Base-by-base conservation (phyloP, 2,113 vertebrate species). In the Alexandromys fortis region DNA sequence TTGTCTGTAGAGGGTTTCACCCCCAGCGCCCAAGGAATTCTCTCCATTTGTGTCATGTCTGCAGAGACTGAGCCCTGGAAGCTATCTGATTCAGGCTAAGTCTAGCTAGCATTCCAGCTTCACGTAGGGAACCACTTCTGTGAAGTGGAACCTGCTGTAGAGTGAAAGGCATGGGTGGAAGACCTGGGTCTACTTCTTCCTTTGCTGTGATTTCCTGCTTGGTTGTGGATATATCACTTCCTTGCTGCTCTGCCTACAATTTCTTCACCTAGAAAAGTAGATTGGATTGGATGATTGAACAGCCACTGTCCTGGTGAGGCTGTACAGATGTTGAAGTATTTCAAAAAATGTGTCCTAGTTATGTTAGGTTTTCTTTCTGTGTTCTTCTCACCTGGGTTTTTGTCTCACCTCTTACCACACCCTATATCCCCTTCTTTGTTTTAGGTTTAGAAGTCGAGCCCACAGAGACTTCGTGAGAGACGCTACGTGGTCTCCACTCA, bases 401-500 rank as follows among this genome's bases (percentile, higher is more conserved):
- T 5, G 28, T 73, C 55, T 85, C 45, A 2, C 72, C 52, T 85
- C n/a, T 70, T 63, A 67, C 61, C 10, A 12, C 1, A 11, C 28
- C 21, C 49, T 12, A 14, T 26, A 14, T 93, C 90, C 78, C 45
- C 14, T 0, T 97, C 67, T 85, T 76, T 97, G 86, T 97, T 91
- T 38, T 96, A 99, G 99, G 97, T 99, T 99, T 96, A 98, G 99
- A 98, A 98, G 98, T 98, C 97, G 96, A 45, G 98, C 98, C 68
- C 99, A 99, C 95, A 99, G 98, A 97, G 99, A 99, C 98, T 99
- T 99, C 97, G 99, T 99, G 52, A 99, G 98, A 94, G 99, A 99
- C 52, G 98, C 99, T 58, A 99, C 98, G 0, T 99, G 99, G 99
- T 99, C 98, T 78, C 99, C 99, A 0, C 98, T 98, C 52, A 99